These are phyloP conservation scores for Peromyscus attwateri DNA, from an alignment of 2,797 vertebrate genomes.

Conservation along the genomic window DNA sequence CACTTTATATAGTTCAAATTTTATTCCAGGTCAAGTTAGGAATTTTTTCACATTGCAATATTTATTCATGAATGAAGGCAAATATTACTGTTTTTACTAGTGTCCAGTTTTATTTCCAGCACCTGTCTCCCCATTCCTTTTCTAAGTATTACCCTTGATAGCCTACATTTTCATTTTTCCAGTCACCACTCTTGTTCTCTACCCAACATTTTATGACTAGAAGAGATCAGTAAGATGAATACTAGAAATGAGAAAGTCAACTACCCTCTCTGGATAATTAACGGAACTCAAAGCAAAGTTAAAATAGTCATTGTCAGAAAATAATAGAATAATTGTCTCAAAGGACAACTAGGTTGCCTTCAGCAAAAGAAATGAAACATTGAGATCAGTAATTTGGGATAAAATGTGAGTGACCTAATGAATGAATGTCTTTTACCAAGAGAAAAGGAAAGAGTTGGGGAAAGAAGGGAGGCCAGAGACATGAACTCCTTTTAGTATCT, in stretches of 20 bases:
- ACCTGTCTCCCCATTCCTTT: background rate
- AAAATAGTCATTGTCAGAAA: background rate
- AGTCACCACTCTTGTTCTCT: background rate
- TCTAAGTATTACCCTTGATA: background rate
- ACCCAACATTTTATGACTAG: background rate
- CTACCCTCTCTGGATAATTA: background rate
- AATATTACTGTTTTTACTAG: background rate
- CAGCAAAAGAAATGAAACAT: background rate
- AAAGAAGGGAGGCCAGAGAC: background rate
- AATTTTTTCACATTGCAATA: background rate
- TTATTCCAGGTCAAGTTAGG: background rate
- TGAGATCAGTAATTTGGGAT: background rate
- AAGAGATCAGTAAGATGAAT: background rate
- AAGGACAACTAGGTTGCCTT: background rate
- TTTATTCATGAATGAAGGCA: background rate
- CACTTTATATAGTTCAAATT: background rate
- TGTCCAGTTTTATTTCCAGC: background rate
- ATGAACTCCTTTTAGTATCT: background rate
- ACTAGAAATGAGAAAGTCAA: background rate
- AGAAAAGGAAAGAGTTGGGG: background rate
- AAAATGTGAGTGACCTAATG: background rate
- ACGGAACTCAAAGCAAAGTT: background rate
- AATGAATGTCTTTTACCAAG: background rate
- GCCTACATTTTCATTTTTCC: background rate
- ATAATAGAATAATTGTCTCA: background rate